phyloP scores from a whole-genome alignment of 64 coral and sea anemone species.

The Montipora efflorescens region DNA sequence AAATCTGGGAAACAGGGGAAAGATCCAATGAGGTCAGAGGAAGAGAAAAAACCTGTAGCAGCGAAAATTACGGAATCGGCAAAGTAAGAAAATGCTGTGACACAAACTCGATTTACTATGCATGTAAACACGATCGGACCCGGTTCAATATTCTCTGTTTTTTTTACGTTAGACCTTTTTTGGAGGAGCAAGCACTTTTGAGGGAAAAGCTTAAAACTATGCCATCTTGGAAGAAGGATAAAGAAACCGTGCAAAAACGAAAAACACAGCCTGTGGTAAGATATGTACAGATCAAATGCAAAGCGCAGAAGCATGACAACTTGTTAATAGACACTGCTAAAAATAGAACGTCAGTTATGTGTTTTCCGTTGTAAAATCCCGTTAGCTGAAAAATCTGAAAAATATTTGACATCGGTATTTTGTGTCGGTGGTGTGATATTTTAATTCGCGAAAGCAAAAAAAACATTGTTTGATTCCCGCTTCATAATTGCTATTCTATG shows the following conservation, averaged over 20 bases:
- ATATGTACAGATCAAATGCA: not conserved
- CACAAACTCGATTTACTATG: no score
- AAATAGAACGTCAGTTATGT: not conserved
- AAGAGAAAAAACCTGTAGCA: conserved; percentile 81
- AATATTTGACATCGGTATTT: no score
- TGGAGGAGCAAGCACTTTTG: conserved; percentile 95
- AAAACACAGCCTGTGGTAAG: conserved; percentile 95
- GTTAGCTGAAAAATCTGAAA: no score
- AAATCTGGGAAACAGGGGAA: conserved; percentile 73
- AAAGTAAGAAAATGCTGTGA: conserved; percentile 58
- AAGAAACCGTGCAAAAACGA: conserved; percentile 47
- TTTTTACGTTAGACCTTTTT: conserved; percentile 80
- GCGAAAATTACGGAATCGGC: conserved; percentile 92
- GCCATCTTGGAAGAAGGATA: conserved; percentile 94
- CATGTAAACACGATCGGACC: no score
- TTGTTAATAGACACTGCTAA: not conserved
- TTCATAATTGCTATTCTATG: no score
- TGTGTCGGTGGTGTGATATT: no score
- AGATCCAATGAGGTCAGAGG: conserved; percentile 72
- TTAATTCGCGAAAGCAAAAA: no score
- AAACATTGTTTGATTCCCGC: no score
- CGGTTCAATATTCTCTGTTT: not conserved
- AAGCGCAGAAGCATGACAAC: no score
- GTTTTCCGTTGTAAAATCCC: no score
- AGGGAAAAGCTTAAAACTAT: conserved; percentile 81